phyloP scores from a whole-genome alignment of 2,888 invertebrate species.

The Archips crataeganus region DNA sequence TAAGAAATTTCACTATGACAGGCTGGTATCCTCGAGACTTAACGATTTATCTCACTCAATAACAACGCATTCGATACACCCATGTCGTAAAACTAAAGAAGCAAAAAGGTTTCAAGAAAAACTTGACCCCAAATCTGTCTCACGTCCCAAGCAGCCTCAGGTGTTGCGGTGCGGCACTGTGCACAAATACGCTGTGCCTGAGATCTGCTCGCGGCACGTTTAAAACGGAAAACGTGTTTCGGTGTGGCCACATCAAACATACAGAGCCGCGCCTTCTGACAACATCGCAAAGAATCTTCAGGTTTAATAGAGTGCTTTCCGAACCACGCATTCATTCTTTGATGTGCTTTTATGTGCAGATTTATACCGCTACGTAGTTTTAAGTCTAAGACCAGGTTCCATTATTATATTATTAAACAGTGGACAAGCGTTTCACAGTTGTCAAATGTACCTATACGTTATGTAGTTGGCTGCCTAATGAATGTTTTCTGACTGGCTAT shows the following conservation, averaged over 20 bases:
- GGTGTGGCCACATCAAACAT: conserved; percentile 35
- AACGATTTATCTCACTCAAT: no score
- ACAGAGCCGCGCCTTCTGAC: conserved; percentile 21
- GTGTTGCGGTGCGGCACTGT: conserved; percentile 6
- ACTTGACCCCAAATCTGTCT: background rate
- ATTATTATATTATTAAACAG: no score
- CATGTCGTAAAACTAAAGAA: background rate
- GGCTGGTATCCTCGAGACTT: no score
- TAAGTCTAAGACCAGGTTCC: no score
- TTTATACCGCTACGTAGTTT: no score
- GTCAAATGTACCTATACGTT: no score
- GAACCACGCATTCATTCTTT: background rate
- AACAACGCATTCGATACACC: background rate
- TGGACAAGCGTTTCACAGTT: no score
- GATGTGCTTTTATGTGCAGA: background rate
- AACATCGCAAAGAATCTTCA: conserved; percentile 25
- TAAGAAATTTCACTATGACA: no score
- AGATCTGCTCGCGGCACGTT: conserved; percentile 20
- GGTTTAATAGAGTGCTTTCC: conserved; percentile 18
- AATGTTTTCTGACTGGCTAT: no score
- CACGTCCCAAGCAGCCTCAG: background rate
- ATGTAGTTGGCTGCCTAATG: no score
- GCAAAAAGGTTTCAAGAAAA: no score
- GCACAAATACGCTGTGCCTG: conserved; percentile 11
- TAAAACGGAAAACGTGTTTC: conserved; percentile 39